Evolutionary conservation across 1,140 invertebrate species (phyloP).

Genomic region (Cydia amplana): DNA sequence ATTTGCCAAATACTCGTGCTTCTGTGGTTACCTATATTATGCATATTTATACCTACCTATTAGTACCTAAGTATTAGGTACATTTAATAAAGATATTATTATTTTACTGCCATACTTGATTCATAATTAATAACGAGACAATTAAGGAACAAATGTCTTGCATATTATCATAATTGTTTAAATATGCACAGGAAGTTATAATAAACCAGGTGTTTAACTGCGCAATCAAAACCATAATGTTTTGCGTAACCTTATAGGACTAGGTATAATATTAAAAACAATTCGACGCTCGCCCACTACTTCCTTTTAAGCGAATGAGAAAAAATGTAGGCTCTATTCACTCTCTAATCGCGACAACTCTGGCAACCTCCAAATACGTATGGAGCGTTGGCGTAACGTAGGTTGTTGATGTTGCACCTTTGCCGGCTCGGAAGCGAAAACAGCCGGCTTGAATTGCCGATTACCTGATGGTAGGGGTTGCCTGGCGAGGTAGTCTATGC

Average conservation of each 20-base stretch:
- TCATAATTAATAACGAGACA: background rate
- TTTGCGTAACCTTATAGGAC: conserved; percentile 28
- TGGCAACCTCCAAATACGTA: conserved; percentile 35
- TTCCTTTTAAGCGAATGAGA: conserved; percentile 41
- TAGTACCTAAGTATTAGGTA: no score
- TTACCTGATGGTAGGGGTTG: no score
- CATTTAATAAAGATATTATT: no score
- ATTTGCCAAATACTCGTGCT: no score
- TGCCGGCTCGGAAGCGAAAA: background rate
- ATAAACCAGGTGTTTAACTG: conserved; percentile 34
- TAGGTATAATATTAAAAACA: conserved; percentile 39
- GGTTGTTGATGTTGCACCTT: conserved; percentile 25
- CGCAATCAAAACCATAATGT: conserved; percentile 30
- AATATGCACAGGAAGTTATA: conserved; percentile 35
- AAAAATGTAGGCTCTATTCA: conserved; percentile 39
- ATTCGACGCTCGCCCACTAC: conserved; percentile 40
- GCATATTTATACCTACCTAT: no score
- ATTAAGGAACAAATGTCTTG: conserved; percentile 4
- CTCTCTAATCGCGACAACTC: conserved; percentile 34
- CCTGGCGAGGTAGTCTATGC: no score
- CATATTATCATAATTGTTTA: conserved; percentile 17
- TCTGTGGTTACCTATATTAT: no score
- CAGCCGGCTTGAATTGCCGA: background rate
- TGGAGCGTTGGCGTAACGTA: conserved; percentile 34
- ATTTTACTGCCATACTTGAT: no score